Evolutionary conservation across 2,888 invertebrate species (phyloP).

Genomic region (Tachystola acroxantha): DNA sequence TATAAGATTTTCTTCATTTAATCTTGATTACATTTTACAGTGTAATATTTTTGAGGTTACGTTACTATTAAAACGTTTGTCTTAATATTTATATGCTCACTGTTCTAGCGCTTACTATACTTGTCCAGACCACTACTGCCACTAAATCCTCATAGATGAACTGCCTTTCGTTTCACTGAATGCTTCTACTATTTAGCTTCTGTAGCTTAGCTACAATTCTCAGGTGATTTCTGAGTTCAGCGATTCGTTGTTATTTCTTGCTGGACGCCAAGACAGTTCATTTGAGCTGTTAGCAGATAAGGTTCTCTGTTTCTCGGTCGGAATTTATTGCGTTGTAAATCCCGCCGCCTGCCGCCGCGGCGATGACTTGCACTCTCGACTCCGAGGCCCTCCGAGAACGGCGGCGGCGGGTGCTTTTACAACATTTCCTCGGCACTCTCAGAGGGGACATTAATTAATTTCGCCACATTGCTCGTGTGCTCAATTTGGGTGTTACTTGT

Average conservation of each 20-base stretch:
- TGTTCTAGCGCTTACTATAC: slow-evolving; percentile 15
- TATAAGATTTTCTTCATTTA: no score
- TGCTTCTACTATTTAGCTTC: slow-evolving; percentile 16
- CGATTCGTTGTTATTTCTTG: slow-evolving; percentile 39
- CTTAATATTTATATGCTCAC: no score
- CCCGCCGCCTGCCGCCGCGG: slow-evolving; percentile 31
- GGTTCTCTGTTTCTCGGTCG: slow-evolving; percentile 49
- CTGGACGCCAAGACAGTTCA: slow-evolving; percentile 50
- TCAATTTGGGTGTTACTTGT: slow-evolving; percentile 52
- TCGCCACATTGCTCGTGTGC: slow-evolving; percentile 50
- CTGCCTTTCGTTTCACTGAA: slow-evolving; percentile 34
- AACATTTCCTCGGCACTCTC: slow-evolving; percentile 46
- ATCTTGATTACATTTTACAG: no score
- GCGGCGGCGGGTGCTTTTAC: slow-evolving; percentile 38
- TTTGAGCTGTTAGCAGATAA: slow-evolving; percentile 68
- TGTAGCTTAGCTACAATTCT: slow-evolving; percentile 7
- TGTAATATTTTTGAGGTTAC: no score
- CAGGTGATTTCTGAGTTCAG: slow-evolving; percentile 30
- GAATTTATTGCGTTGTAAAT: slow-evolving; percentile 70
- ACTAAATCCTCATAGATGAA: slow-evolving; percentile 35
- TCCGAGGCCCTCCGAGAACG: slow-evolving; percentile 39
- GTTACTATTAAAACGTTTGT: no score
- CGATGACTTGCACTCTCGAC: slow-evolving; percentile 63
- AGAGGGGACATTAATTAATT: slow-evolving; percentile 69
- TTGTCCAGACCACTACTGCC: slow-evolving; percentile 23